Evolutionary conservation across 2,797 vertebrate genomes (phyloP).

Genomic region (Dermochelys coriacea): DNA sequence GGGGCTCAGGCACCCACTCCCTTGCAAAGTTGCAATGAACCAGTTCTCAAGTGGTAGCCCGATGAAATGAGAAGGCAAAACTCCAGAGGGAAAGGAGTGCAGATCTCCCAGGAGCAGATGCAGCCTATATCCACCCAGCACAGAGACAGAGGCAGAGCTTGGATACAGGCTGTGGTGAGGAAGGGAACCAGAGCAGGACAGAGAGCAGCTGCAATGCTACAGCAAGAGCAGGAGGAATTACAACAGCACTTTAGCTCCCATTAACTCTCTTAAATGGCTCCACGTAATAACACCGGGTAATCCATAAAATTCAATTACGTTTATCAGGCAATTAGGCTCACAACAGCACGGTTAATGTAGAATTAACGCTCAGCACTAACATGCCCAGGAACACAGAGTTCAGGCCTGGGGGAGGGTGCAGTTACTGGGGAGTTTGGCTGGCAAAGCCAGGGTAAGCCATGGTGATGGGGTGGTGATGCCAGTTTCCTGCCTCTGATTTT

Average conservation of each 20-base stretch:
- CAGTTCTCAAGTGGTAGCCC: not conserved
- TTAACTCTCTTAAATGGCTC: conserved; percentile 23
- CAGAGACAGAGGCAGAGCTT: not conserved
- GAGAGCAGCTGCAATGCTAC: not conserved
- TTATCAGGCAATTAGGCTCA: conserved; percentile 68
- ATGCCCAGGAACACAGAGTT: not conserved
- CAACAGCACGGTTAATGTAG: not conserved
- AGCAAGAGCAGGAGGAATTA: conserved; percentile 8
- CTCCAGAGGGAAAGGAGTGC: not conserved
- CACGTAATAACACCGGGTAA: conserved; percentile 25
- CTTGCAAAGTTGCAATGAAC: not conserved
- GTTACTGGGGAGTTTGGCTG: rapidly evolving
- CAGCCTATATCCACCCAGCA: not conserved
- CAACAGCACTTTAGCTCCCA: not conserved
- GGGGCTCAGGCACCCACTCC: not conserved
- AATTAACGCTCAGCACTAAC: not conserved
- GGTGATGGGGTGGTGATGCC: not conserved
- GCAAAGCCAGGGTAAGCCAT: rapidly evolving
- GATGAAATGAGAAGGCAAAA: not conserved
- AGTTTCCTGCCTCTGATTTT: not conserved
- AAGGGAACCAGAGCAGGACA: rapidly evolving
- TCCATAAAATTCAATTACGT: conserved; percentile 61
- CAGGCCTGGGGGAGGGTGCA: rapidly evolving
- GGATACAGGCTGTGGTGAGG: not conserved
- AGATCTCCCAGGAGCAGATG: not conserved